Conservation (phyloP, 2,113 vertebrate species). For the Nettapus auritus region DNA sequence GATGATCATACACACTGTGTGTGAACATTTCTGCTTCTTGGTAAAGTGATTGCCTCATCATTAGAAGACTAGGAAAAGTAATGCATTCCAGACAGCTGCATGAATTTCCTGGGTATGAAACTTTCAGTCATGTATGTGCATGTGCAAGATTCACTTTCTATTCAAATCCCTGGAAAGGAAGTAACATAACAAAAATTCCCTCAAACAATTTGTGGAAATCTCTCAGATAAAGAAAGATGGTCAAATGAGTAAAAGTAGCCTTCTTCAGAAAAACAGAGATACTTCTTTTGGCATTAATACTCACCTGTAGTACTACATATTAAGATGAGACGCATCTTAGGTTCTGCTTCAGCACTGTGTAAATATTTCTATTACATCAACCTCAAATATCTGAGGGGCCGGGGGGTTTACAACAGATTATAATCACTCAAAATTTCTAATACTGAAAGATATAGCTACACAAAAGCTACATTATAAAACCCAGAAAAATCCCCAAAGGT, state of each 20-base stretch:
- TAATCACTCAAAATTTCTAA: neutral
- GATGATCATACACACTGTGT: neutral
- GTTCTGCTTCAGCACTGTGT: neutral
- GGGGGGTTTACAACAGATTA: neutral
- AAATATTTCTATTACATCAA: neutral
- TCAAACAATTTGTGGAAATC: neutral
- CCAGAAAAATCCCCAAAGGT: neutral
- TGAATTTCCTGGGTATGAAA: neutral
- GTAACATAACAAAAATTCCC: neutral
- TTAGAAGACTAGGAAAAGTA: neutral
- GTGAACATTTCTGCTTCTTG: neutral
- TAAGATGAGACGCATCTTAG: neutral
- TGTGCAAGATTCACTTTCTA: neutral
- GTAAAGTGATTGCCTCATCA: neutral
- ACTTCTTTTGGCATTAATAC: neutral
- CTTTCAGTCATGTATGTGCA: accelerated
- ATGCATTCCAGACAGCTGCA: neutral
- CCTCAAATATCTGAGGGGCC: neutral
- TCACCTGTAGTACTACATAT: neutral
- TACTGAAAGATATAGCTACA: neutral
- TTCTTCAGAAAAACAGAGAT: neutral
- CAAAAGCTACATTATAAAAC: neutral
- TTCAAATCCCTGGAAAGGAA: neutral
- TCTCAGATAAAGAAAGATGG: neutral
- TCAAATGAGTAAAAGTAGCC: neutral